A percentile compares a stretch with the other conserved stretches of the same genome.
Conservation (phyloP, 2,888 invertebrate species). For the Eurois occulta region DNA sequence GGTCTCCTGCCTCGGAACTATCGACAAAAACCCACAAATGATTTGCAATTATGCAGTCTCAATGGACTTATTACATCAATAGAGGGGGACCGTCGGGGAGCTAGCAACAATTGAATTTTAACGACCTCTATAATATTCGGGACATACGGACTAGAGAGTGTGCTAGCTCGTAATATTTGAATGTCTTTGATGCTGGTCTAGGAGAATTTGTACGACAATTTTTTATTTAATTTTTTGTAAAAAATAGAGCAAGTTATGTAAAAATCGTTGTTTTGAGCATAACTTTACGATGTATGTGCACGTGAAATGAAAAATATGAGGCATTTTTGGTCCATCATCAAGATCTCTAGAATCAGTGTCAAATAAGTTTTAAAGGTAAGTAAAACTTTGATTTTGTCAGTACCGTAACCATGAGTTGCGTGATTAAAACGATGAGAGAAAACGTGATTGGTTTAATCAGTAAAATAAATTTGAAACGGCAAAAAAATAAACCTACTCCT, state of each 20-base stretch:
- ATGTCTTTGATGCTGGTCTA: no score
- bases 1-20: slow-evolving; percentile 65
- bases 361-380: background rate
- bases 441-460: background rate
- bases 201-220: background rate
- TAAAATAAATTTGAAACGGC: background rate
- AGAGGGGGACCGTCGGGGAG: slow-evolving; percentile 80
- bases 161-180: no score
- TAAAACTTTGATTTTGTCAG: background rate
- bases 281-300: background rate
- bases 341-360: background rate
- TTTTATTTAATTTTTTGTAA: background rate
- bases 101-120: slow-evolving; percentile 90
- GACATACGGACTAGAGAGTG: slow-evolving; percentile 72
- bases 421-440: no score
- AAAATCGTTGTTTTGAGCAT: background rate
- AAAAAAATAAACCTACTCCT: background rate
- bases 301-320: background rate
- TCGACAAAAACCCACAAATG: slow-evolving; percentile 87
- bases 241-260: background rate
- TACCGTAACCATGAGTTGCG: background rate
- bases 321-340: background rate
- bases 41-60: slow-evolving; percentile 90
- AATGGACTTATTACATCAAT: slow-evolving; percentile 89
- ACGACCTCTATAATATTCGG: slow-evolving; percentile 85